Evolutionary conservation across 2,113 vertebrate species (phyloP), one percentile per base, ranked within the genome.

Genomic region (Oncorhynchus mykiss): DNA sequence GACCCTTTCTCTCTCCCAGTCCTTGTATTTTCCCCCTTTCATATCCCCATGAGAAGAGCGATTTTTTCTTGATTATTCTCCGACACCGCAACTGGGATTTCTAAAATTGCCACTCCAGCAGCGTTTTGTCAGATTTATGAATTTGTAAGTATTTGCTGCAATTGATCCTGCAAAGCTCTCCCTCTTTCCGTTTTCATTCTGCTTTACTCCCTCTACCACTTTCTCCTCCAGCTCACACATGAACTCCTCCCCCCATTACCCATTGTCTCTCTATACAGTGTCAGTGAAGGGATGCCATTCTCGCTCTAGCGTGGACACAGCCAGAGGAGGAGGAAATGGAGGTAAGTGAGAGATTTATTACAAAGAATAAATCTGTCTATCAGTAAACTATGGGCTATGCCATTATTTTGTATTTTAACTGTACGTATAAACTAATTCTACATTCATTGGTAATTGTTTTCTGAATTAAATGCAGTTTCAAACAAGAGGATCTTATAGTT

Each of bases 211-310:
- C 84, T 65, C 79, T 64, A 60, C 64, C 73, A 13, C 66, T 54
- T 14, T 54, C 51, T 54, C 51, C 84, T 87, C 76, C 84, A 79
- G 84, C 86, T 90, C 84, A 77, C 85, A 87, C 82, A 82, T 87
- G 89, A 87, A 88, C 88, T 89, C 87, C 89, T 85, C 88, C 89
- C 79, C 80, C 86, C 72, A 69, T 87, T 82, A 84, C 78, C 91
- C 85, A 93, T 92, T 93, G 90, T 91, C 87, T 92, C 84, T 85
- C 83, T 73, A 84, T 92, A 91, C 91, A 92, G 91, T 90, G 88
- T 85, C 64, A 80, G 85, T 85, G 85, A 87, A 78, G 84, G 86
- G 91, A 89, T 91, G 87, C 88, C 85, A 88, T 87, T 82, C 76
- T 84, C 66, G 71, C 80, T 88, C 87, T 88, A 80, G 88, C 80